These are phyloP conservation scores for Alsophila aescularia DNA, from an alignment of 2,888 invertebrate genomes.

Conservation along the genomic window DNA sequence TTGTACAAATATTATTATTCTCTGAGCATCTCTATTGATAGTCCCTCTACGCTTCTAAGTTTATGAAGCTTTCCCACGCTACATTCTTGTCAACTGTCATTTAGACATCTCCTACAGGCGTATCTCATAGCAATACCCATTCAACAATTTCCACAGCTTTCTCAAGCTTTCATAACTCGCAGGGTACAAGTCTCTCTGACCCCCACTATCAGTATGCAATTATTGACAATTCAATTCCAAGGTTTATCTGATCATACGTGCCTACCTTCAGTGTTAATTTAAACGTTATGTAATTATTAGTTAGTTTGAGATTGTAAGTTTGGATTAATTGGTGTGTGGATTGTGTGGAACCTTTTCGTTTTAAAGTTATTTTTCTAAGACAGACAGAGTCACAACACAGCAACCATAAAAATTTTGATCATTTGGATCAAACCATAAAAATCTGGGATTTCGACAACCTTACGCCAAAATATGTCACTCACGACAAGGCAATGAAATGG, in stretches of 20 bases:
- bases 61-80: too few species aligned
- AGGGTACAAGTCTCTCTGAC: conserved; percentile 27
- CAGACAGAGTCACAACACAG: too few species aligned
- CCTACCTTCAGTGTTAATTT: conserved; percentile 39
- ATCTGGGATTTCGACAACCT: too few species aligned
- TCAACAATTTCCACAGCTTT: neutral
- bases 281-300: conserved; percentile 29
- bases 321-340: conserved; percentile 30
- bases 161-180: conserved; percentile 16
- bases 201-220: conserved; percentile 50
- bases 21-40: too few species aligned
- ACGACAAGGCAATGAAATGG: too few species aligned
- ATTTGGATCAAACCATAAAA: too few species aligned
- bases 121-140: neutral
- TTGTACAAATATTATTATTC: too few species aligned
- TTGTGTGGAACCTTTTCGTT: conserved; percentile 15
- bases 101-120: neutral
- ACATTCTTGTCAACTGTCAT: too few species aligned
- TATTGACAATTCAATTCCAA: conserved; percentile 79
- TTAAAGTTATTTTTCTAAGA: neutral
- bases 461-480: too few species aligned
- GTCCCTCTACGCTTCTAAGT: too few species aligned
- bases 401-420: too few species aligned
- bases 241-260: conserved; percentile 68
- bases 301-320: conserved; percentile 12